These are phyloP conservation scores for Chondrosia reniformis DNA, from an alignment of 37 sponge, comb jelly and placozoan genomes.

Conservation along the genomic window DNA sequence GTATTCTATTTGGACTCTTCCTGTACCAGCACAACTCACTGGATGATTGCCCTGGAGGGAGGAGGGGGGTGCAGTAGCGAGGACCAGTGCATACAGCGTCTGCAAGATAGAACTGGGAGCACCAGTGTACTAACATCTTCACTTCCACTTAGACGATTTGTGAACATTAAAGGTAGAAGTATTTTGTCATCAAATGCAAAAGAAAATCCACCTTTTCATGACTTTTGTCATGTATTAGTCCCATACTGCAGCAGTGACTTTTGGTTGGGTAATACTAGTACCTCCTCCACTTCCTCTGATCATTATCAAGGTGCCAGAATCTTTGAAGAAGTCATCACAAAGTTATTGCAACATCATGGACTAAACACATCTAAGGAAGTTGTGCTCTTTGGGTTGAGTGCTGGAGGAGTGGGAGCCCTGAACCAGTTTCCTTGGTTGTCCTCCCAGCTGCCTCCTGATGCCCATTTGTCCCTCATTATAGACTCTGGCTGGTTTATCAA, in stretches of 20 bases:
- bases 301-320: slow-evolving; percentile 43
- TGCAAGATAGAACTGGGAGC: neutral
- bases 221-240: slow-evolving; percentile 51
- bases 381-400: slow-evolving; percentile 61
- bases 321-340: slow-evolving; percentile 33
- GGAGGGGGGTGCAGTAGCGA: slow-evolving; percentile 71
- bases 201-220: slow-evolving; percentile 33
- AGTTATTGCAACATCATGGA: slow-evolving; percentile 16
- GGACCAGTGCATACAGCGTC: slow-evolving; percentile 59
- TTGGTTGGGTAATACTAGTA: slow-evolving; percentile 41
- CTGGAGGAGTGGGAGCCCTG: slow-evolving; percentile 63
- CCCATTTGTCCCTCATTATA: slow-evolving; percentile 25
- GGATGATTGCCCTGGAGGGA: slow-evolving; percentile 72
- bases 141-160: neutral
- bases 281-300: slow-evolving; percentile 19
- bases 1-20: slow-evolving; percentile 16
- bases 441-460: neutral
- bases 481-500: slow-evolving; percentile 73
- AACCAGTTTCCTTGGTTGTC: slow-evolving; percentile 43
- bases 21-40: neutral
- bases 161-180: slow-evolving; percentile 36
- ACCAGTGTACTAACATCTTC: slow-evolving; percentile 47
- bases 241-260: slow-evolving; percentile 76
- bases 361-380: slow-evolving; percentile 32
- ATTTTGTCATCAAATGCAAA: slow-evolving; percentile 38